Evolutionary conservation across 2,888 invertebrate genomes (phyloP).

Genomic region (Leptura quadrifasciata): DNA sequence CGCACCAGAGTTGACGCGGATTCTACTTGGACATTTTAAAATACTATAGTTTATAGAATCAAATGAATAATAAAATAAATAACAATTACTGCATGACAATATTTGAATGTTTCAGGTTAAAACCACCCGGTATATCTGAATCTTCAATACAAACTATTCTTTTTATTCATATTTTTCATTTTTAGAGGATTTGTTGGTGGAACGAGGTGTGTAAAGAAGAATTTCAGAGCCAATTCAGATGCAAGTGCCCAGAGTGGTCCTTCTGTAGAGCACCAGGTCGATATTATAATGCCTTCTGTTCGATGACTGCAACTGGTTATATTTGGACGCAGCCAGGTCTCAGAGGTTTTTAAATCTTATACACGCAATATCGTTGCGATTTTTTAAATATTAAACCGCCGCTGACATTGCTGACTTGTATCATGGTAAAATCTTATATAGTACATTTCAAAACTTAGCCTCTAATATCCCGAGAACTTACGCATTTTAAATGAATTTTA

Average conservation of each 20-base stretch:
- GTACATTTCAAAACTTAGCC: no score
- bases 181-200: conserved; percentile 94
- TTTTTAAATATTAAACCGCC: neutral
- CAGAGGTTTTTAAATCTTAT: conserved; percentile 24
- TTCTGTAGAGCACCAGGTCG: conserved; percentile 91
- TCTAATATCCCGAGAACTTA: no score
- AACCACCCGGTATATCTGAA: no score
- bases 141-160: no score
- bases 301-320: conserved; percentile 92
- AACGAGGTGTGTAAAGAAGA: conserved; percentile 95
- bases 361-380: neutral
- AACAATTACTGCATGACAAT: no score
- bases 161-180: conserved; percentile 25
- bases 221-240: conserved; percentile 89
- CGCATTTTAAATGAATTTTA: no score
- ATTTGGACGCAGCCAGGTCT: conserved; percentile 89
- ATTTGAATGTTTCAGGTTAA: no score
- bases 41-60: no score
- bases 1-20: no score
- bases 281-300: conserved; percentile 93
- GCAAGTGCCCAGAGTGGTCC: conserved; percentile 92
- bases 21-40: no score
- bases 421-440: neutral
- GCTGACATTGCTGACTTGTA: neutral
- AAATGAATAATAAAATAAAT: no score